Base-by-base conservation (phyloP, 1,140 invertebrate genomes). In the Cyphomyrmex costatus region DNA sequence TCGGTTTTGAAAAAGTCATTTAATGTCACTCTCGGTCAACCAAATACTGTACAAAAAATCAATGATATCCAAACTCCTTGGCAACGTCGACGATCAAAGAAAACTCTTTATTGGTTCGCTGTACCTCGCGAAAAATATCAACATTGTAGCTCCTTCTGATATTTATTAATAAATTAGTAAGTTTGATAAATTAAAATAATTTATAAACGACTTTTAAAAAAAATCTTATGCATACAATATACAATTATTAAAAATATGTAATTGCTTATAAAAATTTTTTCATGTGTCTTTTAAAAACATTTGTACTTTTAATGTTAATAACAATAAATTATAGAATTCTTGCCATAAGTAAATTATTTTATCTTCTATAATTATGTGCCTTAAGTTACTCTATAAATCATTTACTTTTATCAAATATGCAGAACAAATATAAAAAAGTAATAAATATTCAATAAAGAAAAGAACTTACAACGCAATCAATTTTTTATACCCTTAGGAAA, bases 1-100 rank as follows among this genome's bases (percentile, higher is more conserved):
- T 89, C 90, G 3, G 21, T 92, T 12, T 7, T 87, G 42, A 88
- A 85, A 30, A 90, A 76, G 51, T 88, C 88, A 24, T 91, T 89
- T 76, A 92, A 92, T 30, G 78, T 84, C 12, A 63, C 42, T 10
- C 46, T 91, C 21, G 89, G 86, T 3, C 86, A 87, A 56, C 49
- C 88, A 12, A 79, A 68, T 33, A 24, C 68, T 0, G 49, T 84
- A 0, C 33, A 27, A 0, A 19, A 56, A 0, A 74, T 58, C 8
- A 61, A 56, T 24, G 33, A 53, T 5, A 51, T 27, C 6, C n/a
- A 60, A 19, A 66, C 24, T n/a, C 21, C 51, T 1, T 83, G 58
- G n/a, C 49, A 24, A 0, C 24, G 36, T 63, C 30, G 46, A 24
- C 58, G 63, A 27, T n/a, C 5, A 10, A 88, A 53, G 8, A 91